Evolutionary conservation across 2,888 invertebrate species (phyloP).

Genomic region (Archaeoteleia sp.): DNA sequence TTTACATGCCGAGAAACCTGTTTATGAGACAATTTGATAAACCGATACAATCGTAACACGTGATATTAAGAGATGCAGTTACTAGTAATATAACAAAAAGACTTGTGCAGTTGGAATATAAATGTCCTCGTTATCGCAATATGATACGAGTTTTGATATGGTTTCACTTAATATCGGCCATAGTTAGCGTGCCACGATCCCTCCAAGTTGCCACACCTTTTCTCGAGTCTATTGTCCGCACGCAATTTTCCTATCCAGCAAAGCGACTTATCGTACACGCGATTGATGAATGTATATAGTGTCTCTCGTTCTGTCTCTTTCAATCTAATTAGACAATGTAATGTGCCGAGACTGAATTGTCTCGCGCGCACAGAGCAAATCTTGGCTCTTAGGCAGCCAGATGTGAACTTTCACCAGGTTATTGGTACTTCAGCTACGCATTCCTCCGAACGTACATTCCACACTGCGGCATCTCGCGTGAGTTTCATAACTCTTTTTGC

Average conservation of each 20-base stretch:
- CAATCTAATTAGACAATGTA: constrained; percentile 44
- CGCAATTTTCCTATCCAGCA: constrained; percentile 34
- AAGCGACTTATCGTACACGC: constrained; percentile 29
- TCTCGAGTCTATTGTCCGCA: constrained; percentile 38
- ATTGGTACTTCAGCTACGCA: constrained; percentile 46
- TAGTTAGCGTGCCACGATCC: constrained; percentile 27
- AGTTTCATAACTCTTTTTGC: constrained; percentile 34
- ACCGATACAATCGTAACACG: constrained; percentile 32
- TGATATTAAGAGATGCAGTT: constrained; percentile 25
- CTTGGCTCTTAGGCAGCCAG: constrained; percentile 45
- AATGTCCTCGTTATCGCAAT: constrained; percentile 29
- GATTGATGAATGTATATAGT: constrained; percentile 49
- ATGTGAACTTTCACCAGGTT: constrained; percentile 65
- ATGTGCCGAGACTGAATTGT: constrained; percentile 33
- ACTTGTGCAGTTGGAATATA: background rate
- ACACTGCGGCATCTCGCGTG: constrained; percentile 31
- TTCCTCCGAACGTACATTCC: constrained; percentile 16
- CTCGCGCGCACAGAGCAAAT: constrained; percentile 32
- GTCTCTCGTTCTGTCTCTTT: constrained; percentile 15
- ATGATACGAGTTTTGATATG: constrained; percentile 2
- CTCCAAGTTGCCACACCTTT: constrained; percentile 21
- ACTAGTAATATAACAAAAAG: no score
- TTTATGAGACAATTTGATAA: constrained; percentile 39
- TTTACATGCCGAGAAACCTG: constrained; percentile 39
- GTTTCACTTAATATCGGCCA: no score